Percentiles rank a stretch among this genome's conserved stretches.
Evolutionary conservation across 2,888 invertebrate species (phyloP).

Genomic region (Zaprionus obscuricornis): DNA sequence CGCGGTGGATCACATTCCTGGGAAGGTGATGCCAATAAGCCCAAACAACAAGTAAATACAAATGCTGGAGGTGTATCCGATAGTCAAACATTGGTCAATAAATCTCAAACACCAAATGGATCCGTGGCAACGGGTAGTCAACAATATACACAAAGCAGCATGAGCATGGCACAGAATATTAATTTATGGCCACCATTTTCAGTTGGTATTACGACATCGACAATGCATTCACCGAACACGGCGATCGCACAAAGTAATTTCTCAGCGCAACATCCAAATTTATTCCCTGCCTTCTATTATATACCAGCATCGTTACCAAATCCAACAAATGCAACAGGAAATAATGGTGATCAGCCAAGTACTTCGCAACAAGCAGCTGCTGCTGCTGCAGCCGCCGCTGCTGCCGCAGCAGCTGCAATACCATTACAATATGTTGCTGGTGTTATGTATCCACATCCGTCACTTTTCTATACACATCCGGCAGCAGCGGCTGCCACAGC

Average conservation of each 20-base stretch:
- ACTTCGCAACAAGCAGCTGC: conserved; percentile 62
- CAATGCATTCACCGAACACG: conserved; percentile 62
- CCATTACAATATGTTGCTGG: conserved; percentile 87
- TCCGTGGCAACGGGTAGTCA: conserved; percentile 4
- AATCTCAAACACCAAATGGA: conserved; percentile 9
- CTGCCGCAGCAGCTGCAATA: conserved; percentile 47
- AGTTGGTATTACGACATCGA: conserved; percentile 82
- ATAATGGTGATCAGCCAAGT: conserved; percentile 65
- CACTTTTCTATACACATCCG: conserved; percentile 85
- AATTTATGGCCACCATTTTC: conserved; percentile 87
- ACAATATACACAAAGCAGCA: conserved; percentile 40
- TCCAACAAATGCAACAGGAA: neutral
- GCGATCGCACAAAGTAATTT: conserved; percentile 77
- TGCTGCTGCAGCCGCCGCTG: conserved; percentile 38
- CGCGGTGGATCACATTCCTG: conserved; percentile 86
- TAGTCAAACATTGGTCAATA: neutral
- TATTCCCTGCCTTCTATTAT: conserved; percentile 86
- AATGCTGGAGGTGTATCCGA: conserved; percentile 2
- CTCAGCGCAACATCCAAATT: conserved; percentile 80
- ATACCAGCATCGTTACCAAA: conserved; percentile 82
- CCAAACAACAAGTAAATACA: conserved; percentile 83
- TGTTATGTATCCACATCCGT: conserved; percentile 86
- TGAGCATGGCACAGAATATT: conserved; percentile 77
- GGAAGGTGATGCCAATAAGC: conserved; percentile 86
- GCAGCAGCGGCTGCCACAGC: conserved; percentile 81